These are phyloP conservation scores for Tribolium freemani DNA, from an alignment of 2,888 invertebrate genomes.

Conservation along the genomic window DNA sequence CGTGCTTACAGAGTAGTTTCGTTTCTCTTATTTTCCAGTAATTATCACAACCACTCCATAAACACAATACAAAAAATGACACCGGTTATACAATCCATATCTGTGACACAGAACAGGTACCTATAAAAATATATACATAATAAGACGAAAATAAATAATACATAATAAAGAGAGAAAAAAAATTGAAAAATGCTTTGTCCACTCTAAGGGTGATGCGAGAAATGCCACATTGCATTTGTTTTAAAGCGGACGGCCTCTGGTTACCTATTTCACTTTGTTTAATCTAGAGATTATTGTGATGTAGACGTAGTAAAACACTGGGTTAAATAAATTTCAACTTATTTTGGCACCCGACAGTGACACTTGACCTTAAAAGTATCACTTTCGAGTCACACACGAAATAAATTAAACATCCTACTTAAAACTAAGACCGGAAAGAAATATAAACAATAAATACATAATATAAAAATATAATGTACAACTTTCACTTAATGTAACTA, in stretches of 20 bases:
- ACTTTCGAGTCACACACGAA: constrained; percentile 26
- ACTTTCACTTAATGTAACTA: constrained; percentile 57
- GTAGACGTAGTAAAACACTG: constrained; percentile 37
- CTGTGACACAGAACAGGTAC: constrained; percentile 67
- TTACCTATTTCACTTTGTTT: constrained; percentile 46
- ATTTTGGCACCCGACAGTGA: constrained; percentile 12
- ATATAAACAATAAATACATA: constrained; percentile 65
- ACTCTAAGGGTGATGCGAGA: constrained; percentile 41
- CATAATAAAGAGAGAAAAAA: constrained; percentile 34
- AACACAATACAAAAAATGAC: constrained; percentile 56
- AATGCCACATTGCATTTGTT: constrained; percentile 29
- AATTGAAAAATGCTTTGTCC: constrained; percentile 42
- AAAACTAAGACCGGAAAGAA: constrained; percentile 52
- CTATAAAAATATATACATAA: constrained; percentile 65
- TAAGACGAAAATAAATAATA: constrained; percentile 47
- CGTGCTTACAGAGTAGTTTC: constrained; percentile 32
- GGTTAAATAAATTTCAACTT: constrained; percentile 18
- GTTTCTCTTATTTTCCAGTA: constrained; percentile 9
- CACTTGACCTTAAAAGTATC: background rate
- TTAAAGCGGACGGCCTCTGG: constrained; percentile 49
- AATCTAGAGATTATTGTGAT: constrained; percentile 50
- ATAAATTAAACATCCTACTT: constrained; percentile 54
- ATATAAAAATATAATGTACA: constrained; percentile 66
- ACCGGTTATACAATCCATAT: constrained; percentile 63
- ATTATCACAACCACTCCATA: constrained; percentile 40